phyloP scores from a whole-genome alignment of 2,888 invertebrate genomes.

The Axea sp. region DNA sequence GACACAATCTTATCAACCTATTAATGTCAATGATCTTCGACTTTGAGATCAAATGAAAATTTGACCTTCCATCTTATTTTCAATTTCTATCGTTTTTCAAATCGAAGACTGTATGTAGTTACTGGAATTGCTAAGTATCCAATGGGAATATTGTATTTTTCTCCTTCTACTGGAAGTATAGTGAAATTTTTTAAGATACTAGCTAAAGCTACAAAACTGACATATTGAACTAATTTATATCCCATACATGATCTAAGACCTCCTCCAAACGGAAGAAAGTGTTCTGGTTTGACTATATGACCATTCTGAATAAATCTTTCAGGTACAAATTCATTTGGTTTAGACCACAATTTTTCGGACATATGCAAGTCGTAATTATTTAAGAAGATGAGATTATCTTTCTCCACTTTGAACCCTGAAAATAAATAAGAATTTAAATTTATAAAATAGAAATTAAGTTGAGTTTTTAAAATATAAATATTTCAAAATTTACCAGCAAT shows the following conservation, averaged over 20 bases:
- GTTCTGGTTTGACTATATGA: conserved; percentile 82
- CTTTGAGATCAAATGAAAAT: conserved; percentile 4
- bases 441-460: conserved; percentile 2
- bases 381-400: conserved; percentile 84
- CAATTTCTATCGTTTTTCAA: conserved; percentile 77
- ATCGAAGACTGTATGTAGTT: conserved; percentile 80
- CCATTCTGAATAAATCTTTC: conserved; percentile 83
- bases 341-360: conserved; percentile 83
- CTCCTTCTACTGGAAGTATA: conserved; percentile 79
- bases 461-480: no score
- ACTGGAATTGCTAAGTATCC: conserved; percentile 82
- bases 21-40: conserved; percentile 44
- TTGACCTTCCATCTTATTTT: neutral
- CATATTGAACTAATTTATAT: conserved; percentile 83
- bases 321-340: conserved; percentile 83
- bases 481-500: conserved; percentile 81
- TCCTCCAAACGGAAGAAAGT: conserved; percentile 85
- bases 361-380: conserved; percentile 86
- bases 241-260: conserved; percentile 86
- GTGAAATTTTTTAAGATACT: conserved; percentile 81
- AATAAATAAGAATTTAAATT: no score
- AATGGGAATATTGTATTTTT: conserved; percentile 81
- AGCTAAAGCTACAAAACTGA: conserved; percentile 81
- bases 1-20: conserved; percentile 22
- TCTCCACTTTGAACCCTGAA: conserved; percentile 82